These are phyloP conservation scores for Euphonia xanthogaster DNA, from an alignment of 2,797 vertebrate species.

Conservation along the genomic window DNA sequence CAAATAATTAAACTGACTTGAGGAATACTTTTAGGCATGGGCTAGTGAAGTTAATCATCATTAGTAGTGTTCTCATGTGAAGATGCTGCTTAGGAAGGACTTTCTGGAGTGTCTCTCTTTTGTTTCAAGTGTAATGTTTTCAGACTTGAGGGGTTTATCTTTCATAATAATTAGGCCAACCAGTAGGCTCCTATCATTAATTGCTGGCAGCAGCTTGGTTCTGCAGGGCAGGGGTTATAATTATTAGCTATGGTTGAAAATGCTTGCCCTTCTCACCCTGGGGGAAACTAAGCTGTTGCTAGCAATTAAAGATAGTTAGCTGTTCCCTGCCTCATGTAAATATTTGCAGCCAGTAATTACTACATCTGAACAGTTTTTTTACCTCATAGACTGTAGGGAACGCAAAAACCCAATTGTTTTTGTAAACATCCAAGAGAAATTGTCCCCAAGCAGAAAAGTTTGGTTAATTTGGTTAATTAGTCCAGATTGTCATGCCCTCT, in stretches of 20 bases:
- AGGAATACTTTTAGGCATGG: not conserved
- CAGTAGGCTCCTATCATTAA: not conserved
- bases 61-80: not conserved
- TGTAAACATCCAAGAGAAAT: not conserved
- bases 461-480: not conserved
- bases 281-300: not conserved
- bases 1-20: not conserved
- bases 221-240: not conserved
- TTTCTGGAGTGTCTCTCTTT: not conserved
- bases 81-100: not conserved
- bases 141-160: not conserved
- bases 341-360: not conserved
- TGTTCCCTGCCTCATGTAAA: not conserved
- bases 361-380: not conserved
- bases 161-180: not conserved
- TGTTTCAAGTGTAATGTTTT: not conserved
- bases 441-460: not conserved
- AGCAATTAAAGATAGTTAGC: slow-evolving; percentile 11
- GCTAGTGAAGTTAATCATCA: not conserved
- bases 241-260: slow-evolving; percentile 6
- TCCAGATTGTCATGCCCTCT: not conserved
- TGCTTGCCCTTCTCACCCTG: not conserved
- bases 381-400: not conserved
- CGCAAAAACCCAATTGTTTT: not conserved
- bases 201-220: not conserved